These are phyloP conservation scores for Eilema sororculum DNA, from an alignment of 2,888 invertebrate species.

Conservation along the genomic window DNA sequence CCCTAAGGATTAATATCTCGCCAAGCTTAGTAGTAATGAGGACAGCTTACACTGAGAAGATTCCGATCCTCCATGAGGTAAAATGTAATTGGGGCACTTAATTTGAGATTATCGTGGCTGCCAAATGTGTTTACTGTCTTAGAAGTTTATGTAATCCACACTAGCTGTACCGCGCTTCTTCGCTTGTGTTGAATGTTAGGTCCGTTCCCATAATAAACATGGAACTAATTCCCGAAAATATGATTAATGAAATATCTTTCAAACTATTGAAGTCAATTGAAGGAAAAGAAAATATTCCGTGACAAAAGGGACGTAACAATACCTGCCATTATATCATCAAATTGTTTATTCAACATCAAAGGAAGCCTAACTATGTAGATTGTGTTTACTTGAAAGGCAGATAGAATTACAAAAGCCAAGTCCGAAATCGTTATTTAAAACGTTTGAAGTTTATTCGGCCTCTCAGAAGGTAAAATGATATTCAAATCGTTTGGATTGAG, in stretches of 20 bases:
- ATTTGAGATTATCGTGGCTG: constrained; percentile 8
- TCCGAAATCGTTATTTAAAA: constrained; percentile 47
- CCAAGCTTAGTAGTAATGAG: constrained; percentile 25
- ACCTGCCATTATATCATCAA: constrained; percentile 34
- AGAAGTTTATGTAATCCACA: neutral
- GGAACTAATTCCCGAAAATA: neutral
- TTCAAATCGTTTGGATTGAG: constrained; percentile 44
- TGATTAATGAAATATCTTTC: neutral
- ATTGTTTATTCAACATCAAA: constrained; percentile 44
- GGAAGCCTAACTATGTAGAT: constrained; percentile 45
- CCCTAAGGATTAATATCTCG: constrained; percentile 46
- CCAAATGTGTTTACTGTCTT: neutral
- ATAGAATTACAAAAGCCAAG: constrained; percentile 49
- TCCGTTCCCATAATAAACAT: neutral
- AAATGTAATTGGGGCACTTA: constrained; percentile 14
- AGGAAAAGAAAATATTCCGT: neutral
- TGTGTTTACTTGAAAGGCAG: constrained; percentile 43
- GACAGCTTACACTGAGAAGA: constrained; percentile 12
- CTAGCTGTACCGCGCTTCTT: neutral
- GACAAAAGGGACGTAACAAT: constrained; percentile 21
- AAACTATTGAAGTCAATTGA: neutral
- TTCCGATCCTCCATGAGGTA: constrained; percentile 20
- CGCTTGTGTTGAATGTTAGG: neutral
- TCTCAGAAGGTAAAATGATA: constrained; percentile 52
- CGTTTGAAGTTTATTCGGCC: constrained; percentile 42